phyloP scores from a whole-genome alignment of 2,113 vertebrate species.

The Maylandia zebra region DNA sequence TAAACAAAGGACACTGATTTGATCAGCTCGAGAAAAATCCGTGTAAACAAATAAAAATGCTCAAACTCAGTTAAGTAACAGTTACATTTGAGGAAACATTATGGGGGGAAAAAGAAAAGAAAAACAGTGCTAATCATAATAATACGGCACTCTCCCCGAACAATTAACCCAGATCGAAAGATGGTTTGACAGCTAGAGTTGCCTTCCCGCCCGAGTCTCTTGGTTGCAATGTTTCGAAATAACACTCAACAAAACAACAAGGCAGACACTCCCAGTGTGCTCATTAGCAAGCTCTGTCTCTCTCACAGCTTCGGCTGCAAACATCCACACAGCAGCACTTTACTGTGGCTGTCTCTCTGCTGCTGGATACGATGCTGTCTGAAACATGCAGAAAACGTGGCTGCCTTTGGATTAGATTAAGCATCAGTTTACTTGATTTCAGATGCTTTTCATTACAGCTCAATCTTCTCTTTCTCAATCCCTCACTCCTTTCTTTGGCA shows the following conservation, averaged over 20 bases:
- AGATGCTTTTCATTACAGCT: background rate
- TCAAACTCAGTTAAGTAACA: background rate
- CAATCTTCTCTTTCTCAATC: background rate
- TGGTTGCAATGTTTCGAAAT: constrained; percentile 41
- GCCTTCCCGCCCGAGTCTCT: constrained; percentile 21
- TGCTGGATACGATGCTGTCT: background rate
- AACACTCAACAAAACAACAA: constrained; percentile 43
- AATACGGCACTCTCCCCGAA: constrained; percentile 38
- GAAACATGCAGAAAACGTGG: background rate
- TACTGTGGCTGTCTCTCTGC: background rate
- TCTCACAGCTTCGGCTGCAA: constrained; percentile 3
- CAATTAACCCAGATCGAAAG: constrained; percentile 61
- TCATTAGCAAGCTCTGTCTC: constrained; percentile 47
- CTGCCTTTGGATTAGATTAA: background rate
- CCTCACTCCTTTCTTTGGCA: background rate
- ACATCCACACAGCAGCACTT: constrained; percentile 9
- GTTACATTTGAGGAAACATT: background rate
- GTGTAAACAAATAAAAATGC: background rate
- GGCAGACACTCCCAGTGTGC: constrained; percentile 40
- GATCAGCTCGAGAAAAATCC: background rate
- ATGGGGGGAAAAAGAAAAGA: background rate
- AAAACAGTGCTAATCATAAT: constrained; percentile 27
- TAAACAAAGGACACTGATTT: background rate
- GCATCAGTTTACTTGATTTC: background rate
- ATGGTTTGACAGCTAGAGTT: constrained; percentile 49